Base-by-base conservation (phyloP, 1,140 invertebrate species). In the Glossosoma conforme region DNA sequence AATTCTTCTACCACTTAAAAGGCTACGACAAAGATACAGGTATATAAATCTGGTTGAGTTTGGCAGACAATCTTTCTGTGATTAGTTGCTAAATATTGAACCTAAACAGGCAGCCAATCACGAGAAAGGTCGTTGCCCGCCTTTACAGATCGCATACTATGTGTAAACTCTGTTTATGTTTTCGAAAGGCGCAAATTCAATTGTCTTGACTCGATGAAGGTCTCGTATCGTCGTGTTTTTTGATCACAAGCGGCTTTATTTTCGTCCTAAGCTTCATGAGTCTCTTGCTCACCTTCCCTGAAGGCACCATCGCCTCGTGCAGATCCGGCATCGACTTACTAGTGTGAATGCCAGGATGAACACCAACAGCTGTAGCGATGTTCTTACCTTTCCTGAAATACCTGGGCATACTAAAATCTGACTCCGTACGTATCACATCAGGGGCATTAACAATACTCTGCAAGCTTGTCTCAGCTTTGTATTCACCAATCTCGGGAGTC, bases 261-360 rank as follows among this genome's bases (percentile, higher is more conserved):
- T 56, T 64, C 33, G 69, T 65, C 35, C 70, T 60, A 2, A 75
- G 45, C 51, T 72, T 75, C 4, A 70, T 66, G 24, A 75, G 58
- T 25, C 72, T 59, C 24, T 73, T 74, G 18, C 65, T 72, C 1
- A 66, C 69, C 56, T 67, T 72, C 0, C 62, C 68, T 6, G 58
- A 62, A 2, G 18, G 13, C 13, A 62, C 48, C 1, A 51, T 52
- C 0, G 66, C 66, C 43, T 64, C 68, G 22, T 69, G 63, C 6
- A 75, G 60, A 61, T 75, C 72, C 2, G 72, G 72, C 69, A 75
- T 72, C 3, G 71, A 74, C 43, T 72, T 75, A 38, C 71, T 74
- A 43, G 72, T 67, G 30, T 71, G 66, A 1, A 71, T 64, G 2
- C 65, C 56, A 15, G 59, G 58, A 24, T 68, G 62, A 2, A 56